These are phyloP conservation scores for Monopterus albus DNA, from an alignment of 2,113 vertebrate species.

Conservation along the genomic window DNA sequence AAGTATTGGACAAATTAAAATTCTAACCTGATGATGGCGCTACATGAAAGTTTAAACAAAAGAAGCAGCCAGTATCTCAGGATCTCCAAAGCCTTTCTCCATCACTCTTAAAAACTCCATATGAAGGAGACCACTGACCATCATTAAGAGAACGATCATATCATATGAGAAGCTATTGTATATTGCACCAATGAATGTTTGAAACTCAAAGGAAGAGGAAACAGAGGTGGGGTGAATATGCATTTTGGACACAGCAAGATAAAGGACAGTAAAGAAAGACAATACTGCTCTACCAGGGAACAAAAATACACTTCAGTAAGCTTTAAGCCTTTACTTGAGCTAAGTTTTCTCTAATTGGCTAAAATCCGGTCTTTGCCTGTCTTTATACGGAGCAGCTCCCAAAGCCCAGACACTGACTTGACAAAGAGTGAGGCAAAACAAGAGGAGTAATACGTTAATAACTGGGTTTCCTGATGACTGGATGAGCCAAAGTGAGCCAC, in stretches of 20 bases:
- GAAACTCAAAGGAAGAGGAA: constrained; percentile 3
- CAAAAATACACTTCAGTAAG: constrained; percentile 83
- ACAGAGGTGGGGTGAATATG: neutral
- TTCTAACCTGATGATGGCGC: neutral
- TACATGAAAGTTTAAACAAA: neutral
- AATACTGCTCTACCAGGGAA: constrained; percentile 31
- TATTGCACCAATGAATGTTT: constrained; percentile 38
- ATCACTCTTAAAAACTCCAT: constrained; percentile 44
- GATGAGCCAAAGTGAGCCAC: constrained; percentile 36
- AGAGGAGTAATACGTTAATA: constrained; percentile 45
- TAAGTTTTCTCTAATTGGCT: constrained; percentile 87
- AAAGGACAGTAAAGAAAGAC: constrained; percentile 26
- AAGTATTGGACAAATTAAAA: neutral
- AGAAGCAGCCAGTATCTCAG: constrained; percentile 4
- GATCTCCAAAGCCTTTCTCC: constrained; percentile 31
- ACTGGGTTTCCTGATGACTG: constrained; percentile 57
- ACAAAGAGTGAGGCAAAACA: constrained; percentile 29
- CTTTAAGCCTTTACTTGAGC: constrained; percentile 87
- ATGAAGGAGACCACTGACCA: no score
- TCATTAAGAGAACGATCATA: no score
- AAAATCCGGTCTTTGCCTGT: constrained; percentile 83
- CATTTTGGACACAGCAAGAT: constrained; percentile 14
- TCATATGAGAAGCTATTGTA: constrained; percentile 38
- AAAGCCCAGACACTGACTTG: constrained; percentile 24
- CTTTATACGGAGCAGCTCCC: constrained; percentile 22